phyloP scores from a whole-genome alignment of 2,113 vertebrate genomes.

The Halcyon malimbica region DNA sequence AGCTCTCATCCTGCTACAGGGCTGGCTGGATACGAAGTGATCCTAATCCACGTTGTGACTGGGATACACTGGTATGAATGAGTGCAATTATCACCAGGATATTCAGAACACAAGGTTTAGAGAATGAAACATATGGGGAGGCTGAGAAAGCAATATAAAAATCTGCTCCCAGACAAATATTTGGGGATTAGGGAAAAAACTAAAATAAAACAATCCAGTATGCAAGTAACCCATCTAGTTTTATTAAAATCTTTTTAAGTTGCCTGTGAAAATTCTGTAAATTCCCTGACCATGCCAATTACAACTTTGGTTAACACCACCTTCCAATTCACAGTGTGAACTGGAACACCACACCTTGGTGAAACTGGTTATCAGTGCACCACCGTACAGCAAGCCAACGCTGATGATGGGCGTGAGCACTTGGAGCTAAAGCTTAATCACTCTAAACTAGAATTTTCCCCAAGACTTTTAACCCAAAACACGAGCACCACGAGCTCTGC shows the following conservation, averaged over 20 bases:
- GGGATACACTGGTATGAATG: background rate
- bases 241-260: background rate
- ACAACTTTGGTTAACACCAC: background rate
- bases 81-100: background rate
- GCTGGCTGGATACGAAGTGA: background rate
- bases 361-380: background rate
- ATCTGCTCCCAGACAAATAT: background rate
- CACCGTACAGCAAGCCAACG: background rate
- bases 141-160: background rate
- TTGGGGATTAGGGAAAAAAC: background rate
- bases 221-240: background rate
- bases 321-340: background rate
- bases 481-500: background rate
- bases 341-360: background rate
- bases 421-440: background rate
- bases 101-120: background rate
- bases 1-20: background rate
- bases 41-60: background rate
- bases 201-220: background rate
- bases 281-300: background rate
- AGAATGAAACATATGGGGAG: background rate
- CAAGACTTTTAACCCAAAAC: background rate
- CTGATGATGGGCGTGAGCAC: background rate
- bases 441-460: background rate
- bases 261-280: background rate